Evolutionary conservation across 2,888 invertebrate genomes (phyloP).

Genomic region (Torymus tubicola): DNA sequence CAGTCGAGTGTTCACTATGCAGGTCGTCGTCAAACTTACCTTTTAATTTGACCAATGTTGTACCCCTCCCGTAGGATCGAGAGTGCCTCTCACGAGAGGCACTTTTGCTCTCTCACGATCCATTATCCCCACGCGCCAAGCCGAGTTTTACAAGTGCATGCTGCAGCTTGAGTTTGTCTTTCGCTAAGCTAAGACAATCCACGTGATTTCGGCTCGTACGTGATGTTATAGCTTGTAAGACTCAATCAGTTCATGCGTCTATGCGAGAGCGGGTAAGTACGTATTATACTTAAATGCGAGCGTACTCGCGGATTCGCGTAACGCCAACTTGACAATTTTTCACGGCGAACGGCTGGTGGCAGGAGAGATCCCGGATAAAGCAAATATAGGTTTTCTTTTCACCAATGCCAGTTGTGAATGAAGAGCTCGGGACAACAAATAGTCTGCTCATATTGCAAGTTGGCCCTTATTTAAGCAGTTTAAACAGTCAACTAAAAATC

Average conservation of each 20-base stretch:
- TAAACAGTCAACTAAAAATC: too few species aligned
- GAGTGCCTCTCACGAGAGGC: too few species aligned
- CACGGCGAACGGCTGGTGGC: not conserved
- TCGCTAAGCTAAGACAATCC: not conserved
- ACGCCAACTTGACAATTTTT: constrained; percentile 14
- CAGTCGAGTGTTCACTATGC: too few species aligned
- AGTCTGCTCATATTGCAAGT: too few species aligned
- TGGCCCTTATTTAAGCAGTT: too few species aligned
- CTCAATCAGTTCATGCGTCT: constrained; percentile 2
- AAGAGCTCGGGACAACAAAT: not conserved
- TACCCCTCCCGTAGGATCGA: too few species aligned
- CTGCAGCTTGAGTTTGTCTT: not conserved
- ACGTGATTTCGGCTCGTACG: not conserved
- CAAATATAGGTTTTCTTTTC: not conserved
- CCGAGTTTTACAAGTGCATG: not conserved
- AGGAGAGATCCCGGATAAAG: not conserved
- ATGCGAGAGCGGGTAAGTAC: too few species aligned
- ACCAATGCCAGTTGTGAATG: not conserved
- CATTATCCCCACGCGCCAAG: not conserved
- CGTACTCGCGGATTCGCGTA: not conserved
- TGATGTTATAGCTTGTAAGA: constrained; percentile 2
- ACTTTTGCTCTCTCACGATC: not conserved
- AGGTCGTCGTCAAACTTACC: too few species aligned
- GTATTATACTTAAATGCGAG: too few species aligned
- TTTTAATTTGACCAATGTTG: too few species aligned